Evolutionary conservation across 2,113 vertebrate species (phyloP).

Genomic region (Penelope pileata): DNA sequence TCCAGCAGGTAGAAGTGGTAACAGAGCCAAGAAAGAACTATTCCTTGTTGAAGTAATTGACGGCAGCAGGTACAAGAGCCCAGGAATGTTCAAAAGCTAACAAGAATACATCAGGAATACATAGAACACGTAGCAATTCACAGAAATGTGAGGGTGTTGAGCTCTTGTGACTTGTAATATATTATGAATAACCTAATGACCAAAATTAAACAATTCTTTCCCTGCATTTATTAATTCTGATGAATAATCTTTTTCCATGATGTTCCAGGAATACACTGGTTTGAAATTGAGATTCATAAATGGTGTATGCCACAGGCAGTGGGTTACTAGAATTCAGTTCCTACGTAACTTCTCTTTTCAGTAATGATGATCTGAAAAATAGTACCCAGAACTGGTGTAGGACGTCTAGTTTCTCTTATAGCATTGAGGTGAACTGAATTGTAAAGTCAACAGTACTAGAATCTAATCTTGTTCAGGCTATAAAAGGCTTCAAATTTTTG

Average conservation of each 20-base stretch:
- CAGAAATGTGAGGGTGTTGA: neutral
- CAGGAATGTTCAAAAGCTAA: slow-evolving; percentile 58
- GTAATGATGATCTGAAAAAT: neutral
- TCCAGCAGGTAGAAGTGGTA: slow-evolving; percentile 28
- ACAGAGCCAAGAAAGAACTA: slow-evolving; percentile 54
- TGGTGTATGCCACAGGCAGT: neutral
- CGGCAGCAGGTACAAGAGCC: slow-evolving; percentile 68
- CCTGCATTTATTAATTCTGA: slow-evolving; percentile 18
- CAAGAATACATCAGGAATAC: slow-evolving; percentile 49
- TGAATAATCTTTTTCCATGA: neutral
- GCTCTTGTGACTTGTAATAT: slow-evolving; percentile 20
- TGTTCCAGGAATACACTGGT: neutral
- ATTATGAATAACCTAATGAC: slow-evolving; percentile 18
- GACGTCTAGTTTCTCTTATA: neutral
- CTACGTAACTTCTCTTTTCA: neutral
- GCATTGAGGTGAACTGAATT: neutral
- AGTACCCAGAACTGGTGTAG: neutral
- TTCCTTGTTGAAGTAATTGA: slow-evolving; percentile 70
- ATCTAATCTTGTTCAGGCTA: neutral
- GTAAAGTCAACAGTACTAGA: neutral
- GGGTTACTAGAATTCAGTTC: neutral
- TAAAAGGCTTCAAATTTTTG: neutral
- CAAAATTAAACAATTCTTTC: slow-evolving; percentile 47
- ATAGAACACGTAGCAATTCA: slow-evolving; percentile 32
- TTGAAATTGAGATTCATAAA: neutral